These are phyloP conservation scores for Murina feae DNA, from an alignment of 2,113 vertebrate genomes.

Conservation along the genomic window DNA sequence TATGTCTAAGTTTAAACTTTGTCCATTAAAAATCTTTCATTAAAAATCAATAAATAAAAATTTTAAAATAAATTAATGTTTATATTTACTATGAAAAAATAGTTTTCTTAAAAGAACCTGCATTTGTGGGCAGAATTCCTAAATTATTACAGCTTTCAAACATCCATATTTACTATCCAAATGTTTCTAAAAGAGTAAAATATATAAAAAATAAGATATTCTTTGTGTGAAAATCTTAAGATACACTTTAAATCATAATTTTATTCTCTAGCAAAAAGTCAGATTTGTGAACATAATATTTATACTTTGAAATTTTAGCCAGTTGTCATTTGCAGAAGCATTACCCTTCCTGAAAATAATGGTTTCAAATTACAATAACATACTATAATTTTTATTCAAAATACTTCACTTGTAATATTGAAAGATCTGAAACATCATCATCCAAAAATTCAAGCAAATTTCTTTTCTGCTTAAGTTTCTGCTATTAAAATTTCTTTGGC, in stretches of 20 bases:
- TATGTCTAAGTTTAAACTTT: neutral
- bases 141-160: neutral
- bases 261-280: neutral
- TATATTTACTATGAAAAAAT: conserved; percentile 30
- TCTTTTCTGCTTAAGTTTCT: neutral
- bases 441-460: neutral
- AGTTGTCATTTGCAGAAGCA: conserved; percentile 1
- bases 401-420: neutral
- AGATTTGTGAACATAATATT: neutral
- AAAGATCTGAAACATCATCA: neutral
- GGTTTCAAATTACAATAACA: neutral
- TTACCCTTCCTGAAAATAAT: neutral
- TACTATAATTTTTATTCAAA: conserved; percentile 11
- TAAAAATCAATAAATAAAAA: neutral
- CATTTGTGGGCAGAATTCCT: neutral
- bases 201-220: neutral
- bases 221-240: neutral
- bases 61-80: neutral
- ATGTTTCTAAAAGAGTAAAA: conserved; percentile 4
- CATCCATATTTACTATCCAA: neutral
- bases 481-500: neutral
- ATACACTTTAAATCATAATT: neutral
- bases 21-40: neutral
- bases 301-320: neutral
- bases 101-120: conserved; percentile 4